Percentiles rank a stretch among this genome's conserved stretches.
Conservation (phyloP, 2,113 vertebrate species). For the Pseudorectes ferrugineus region DNA sequence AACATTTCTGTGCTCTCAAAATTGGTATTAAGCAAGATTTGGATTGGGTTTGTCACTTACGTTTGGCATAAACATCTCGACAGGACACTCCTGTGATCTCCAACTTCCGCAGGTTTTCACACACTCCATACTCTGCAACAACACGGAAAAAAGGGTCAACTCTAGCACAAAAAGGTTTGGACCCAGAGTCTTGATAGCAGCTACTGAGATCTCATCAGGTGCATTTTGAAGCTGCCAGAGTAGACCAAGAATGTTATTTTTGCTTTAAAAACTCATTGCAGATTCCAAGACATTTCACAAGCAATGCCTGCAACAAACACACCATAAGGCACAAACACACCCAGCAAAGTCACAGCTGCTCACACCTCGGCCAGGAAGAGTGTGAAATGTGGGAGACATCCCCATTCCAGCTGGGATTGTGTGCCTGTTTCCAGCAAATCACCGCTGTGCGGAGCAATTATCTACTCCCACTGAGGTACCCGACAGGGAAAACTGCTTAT, state of each 20-base stretch:
- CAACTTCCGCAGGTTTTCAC: slow-evolving; percentile 87
- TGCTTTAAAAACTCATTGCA: not conserved
- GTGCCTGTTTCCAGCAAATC: not conserved
- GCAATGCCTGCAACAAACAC: not conserved
- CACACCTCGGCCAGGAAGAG: not conserved
- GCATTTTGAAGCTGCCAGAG: not conserved
- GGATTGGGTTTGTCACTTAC: slow-evolving; percentile 72
- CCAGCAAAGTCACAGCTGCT: not conserved
- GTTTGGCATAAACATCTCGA: slow-evolving; percentile 92
- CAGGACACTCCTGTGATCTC: slow-evolving; percentile 89
- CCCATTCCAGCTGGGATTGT: not conserved
- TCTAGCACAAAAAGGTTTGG: not conserved
- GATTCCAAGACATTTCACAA: not conserved
- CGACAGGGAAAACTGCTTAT: slow-evolving; percentile 26
- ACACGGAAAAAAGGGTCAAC: not conserved
- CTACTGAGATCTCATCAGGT: not conserved
- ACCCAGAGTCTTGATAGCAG: not conserved
- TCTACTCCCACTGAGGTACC: not conserved
- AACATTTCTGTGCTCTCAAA: not conserved
- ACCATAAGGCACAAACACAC: not conserved
- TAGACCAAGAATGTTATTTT: not conserved
- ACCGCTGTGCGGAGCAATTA: not conserved
- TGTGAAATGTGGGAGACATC: not conserved
- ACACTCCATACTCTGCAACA: slow-evolving; percentile 89
- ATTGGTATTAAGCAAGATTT: not conserved